Base-by-base conservation (phyloP, 2,113 vertebrate species). In the Telmatochromis bifrenatus region DNA sequence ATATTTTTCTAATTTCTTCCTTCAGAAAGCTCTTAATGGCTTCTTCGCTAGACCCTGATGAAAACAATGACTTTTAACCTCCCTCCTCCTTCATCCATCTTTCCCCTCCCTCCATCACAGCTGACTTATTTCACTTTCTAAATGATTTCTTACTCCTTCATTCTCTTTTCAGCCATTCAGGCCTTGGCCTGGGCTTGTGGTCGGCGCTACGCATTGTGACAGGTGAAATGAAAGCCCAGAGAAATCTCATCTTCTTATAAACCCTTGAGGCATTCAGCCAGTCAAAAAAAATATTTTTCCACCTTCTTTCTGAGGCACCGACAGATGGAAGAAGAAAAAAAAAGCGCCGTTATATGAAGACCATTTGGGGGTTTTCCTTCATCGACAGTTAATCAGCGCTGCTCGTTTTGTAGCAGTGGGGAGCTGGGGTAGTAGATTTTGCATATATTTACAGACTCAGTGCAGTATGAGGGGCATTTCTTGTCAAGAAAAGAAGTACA, bases 181-280 rank as follows among this genome's bases (percentile, higher is more conserved):
- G 90, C 85, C 84, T 89, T 42, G 55, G 91, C 92, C 60, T 60
- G 77, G 89, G 91, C 93, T 92, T 51, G 91, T 86, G 89, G 91
- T 90, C 80, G 53, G n/a, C 13, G 86, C 89, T 60, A 14, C 53
- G 68, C 94, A 95, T 96, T 96, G 94, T 96, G 95, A 96, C 91
- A 93, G 93, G 90, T 95, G 92, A 96, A 96, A 97, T 96, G 94
- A 96, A 97, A 96, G 93, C 92, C 85, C 81, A 94, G 83, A 95
- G 95, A 95, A 95, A 96, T 96, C 95, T 96, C 95, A 96, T 96
- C 94, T 96, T 95, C 93, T 93, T 95, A 94, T 95, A 94, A 95
- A 95, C 89, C 93, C 94, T 94, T 53, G 60, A 95, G 94, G 93
- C 95, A 94, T 95, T 95, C 93, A 94, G 88, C 90, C 94, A 90